phyloP scores from a whole-genome alignment of 2,888 invertebrate genomes.

The Eurytoma adleriae region DNA sequence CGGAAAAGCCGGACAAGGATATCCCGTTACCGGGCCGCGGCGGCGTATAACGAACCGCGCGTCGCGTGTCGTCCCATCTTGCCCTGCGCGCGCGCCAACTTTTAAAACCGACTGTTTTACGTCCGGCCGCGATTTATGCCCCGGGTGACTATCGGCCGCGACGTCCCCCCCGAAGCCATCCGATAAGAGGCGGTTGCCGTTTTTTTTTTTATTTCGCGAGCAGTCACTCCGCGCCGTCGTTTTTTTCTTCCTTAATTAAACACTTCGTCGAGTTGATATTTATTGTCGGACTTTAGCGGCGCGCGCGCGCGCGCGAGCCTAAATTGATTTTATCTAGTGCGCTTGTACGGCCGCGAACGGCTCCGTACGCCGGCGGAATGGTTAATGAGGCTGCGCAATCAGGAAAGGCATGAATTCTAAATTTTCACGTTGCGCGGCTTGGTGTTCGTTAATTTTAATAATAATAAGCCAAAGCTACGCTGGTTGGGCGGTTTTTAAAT shows the following conservation, averaged over 20 bases:
- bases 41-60: conserved; percentile 37
- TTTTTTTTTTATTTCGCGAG: no score
- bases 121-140: conserved; percentile 32
- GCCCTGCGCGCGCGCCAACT: background rate
- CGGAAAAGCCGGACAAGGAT: conserved; percentile 22
- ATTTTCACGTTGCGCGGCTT: no score
- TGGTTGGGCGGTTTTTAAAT: no score
- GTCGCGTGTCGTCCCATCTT: conserved; percentile 45
- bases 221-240: no score
- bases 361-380: no score
- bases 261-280: conserved; percentile 18
- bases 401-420: no score
- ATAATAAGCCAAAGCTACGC: background rate
- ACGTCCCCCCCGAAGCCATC: conserved; percentile 3
- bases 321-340: conserved; percentile 21
- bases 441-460: conserved; percentile 7
- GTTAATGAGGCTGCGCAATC: no score
- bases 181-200: conserved; percentile 15
- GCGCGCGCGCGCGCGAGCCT: background rate
- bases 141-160: background rate
- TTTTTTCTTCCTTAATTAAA: conserved; percentile 42
- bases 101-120: conserved; percentile 45
- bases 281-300: conserved; percentile 1
- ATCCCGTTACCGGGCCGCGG: conserved; percentile 12
- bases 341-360: background rate